phyloP scores from a whole-genome alignment of 2,888 invertebrate species.

The Plebejus anna region DNA sequence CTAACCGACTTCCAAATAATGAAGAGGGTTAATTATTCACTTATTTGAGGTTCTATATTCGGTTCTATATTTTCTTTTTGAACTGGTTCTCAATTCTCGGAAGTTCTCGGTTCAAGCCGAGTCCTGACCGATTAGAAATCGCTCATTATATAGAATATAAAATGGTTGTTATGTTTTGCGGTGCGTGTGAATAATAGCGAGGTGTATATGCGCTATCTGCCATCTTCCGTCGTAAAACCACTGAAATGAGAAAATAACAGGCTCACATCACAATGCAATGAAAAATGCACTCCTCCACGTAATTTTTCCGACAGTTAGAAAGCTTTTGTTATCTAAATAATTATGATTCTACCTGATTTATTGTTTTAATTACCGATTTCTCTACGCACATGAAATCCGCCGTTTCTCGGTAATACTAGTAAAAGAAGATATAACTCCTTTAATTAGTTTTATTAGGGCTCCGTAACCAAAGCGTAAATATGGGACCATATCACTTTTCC shows the following conservation, averaged over 20 bases:
- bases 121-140: slow-evolving; percentile 23
- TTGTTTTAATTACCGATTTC: slow-evolving; percentile 19
- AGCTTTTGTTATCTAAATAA: slow-evolving; percentile 47
- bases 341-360: slow-evolving; percentile 27
- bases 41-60: neutral
- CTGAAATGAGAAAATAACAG: slow-evolving; percentile 79
- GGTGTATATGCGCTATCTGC: slow-evolving; percentile 68
- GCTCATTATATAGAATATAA: slow-evolving; percentile 22
- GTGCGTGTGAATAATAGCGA: slow-evolving; percentile 76
- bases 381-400: neutral
- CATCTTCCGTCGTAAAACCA: slow-evolving; percentile 73
- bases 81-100: neutral
- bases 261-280: slow-evolving; percentile 70
- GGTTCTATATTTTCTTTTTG: neutral
- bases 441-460: neutral
- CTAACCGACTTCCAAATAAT: neutral
- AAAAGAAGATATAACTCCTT: no score
- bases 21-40: no score
- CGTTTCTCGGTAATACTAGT: neutral
- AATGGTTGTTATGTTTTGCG: slow-evolving; percentile 43
- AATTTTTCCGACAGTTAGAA: slow-evolving; percentile 68
- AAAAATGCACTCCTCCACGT: slow-evolving; percentile 57
- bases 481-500: neutral
- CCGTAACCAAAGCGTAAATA: neutral
- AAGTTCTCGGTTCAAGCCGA: slow-evolving; percentile 3